Evolutionary conservation across 2,797 vertebrate genomes (phyloP), one percentile per base, ranked within the genome.

Genomic region (Typhlichthys eigenmanni): DNA sequence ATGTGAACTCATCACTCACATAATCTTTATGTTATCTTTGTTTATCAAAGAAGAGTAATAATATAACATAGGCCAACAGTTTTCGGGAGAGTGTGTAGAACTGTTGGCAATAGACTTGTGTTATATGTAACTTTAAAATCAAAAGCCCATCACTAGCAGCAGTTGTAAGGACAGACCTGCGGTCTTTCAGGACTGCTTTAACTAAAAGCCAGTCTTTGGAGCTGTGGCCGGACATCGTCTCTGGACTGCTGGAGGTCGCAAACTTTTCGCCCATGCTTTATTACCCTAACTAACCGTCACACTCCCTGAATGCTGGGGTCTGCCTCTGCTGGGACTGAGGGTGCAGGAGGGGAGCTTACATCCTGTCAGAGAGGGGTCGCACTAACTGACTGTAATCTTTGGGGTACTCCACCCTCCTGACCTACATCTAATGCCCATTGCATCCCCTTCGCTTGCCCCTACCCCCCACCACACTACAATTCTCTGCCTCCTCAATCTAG

Each of bases 311-410:
- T 85, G 87, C 81, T 84, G 83, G 78, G 85, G 82, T 89, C 78
- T 79, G 78, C 76, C 89, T 90, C 89, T 88, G 87, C 83, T 85
- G 90, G 88, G 89, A 90, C 74, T 60, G 56, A 71, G 74, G 78
- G 83, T 34, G 38, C 7, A 9, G 38, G 38, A 9, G 34, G 34
- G 34, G 34, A 7, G 34, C 88, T 90, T 84, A 89, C 87, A 91
- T 90, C 82, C 84, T 90, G 87, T 89, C 89, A 87, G 89, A 87
- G 79, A 87, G 85, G 84, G 86, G 89, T 90, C 86, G 76, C 79
- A 74, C 84, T 85, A 89, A 88, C 87, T 83, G 84, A 88, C 87
- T 88, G 79, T 89, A 90, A 89, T 91, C 87, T 89, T 91, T 85
- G 85, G 87, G 87, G 87, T 84, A 84, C 87, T 87, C 83, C 86